phyloP scores from a whole-genome alignment of 1,140 invertebrate genomes.

The Alviniconcha marisindica region DNA sequence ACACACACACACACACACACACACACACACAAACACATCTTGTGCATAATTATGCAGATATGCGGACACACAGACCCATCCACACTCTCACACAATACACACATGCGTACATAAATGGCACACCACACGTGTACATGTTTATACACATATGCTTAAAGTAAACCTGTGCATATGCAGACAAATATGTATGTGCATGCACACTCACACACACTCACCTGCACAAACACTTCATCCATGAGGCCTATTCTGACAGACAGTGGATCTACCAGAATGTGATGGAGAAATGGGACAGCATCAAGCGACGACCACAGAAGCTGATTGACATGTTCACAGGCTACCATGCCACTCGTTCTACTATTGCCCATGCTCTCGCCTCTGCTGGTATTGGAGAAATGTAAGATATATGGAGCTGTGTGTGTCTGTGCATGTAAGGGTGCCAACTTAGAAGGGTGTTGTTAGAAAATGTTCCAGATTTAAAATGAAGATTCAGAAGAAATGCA shows the following conservation, averaged over 20 bases:
- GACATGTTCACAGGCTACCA: slow-evolving; percentile 64
- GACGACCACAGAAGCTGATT: slow-evolving; percentile 51
- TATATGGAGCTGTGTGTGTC: background rate
- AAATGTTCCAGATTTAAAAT: too few relatives aligned
- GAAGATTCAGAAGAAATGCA: too few relatives aligned
- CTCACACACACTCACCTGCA: too few relatives aligned
- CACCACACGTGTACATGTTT: background rate
- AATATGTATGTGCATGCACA: background rate
- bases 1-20: too few relatives aligned
- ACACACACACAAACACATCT: too few relatives aligned
- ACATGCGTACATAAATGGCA: too few relatives aligned
- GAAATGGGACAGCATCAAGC: slow-evolving; percentile 56
- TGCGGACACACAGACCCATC: too few relatives aligned
- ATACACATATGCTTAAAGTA: background rate
- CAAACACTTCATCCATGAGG: too few relatives aligned
- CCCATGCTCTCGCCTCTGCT: slow-evolving; percentile 49
- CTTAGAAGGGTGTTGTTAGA: too few relatives aligned
- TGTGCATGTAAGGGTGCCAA: too few relatives aligned
- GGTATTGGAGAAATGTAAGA: slow-evolving; percentile 55
- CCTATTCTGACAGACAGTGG: slow-evolving; percentile 61
- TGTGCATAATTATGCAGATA: too few relatives aligned
- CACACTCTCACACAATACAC: too few relatives aligned
- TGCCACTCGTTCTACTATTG: slow-evolving; percentile 53
- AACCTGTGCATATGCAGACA: background rate
- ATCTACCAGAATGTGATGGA: slow-evolving; percentile 57